Evolutionary conservation across 1,140 invertebrate species (phyloP).

Genomic region (Oryzaephilus surinamensis): DNA sequence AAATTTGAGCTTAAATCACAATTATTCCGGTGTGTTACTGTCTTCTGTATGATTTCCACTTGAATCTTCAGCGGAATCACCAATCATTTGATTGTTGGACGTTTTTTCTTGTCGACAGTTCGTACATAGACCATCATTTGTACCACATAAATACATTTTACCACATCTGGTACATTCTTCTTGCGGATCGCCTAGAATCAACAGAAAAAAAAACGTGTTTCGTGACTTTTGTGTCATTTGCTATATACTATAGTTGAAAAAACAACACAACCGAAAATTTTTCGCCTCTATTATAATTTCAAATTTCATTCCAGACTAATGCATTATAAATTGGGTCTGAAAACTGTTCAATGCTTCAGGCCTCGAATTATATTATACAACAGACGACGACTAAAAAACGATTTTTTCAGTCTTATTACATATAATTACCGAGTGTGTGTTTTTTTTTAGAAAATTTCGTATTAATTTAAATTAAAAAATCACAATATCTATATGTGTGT

Average conservation of each 20-base stretch:
- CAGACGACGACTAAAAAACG: no score
- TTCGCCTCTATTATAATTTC: constrained; percentile 16
- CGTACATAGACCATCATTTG: constrained; percentile 13
- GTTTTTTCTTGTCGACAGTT: constrained; percentile 11
- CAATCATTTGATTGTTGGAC: constrained; percentile 3
- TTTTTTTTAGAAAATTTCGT: no score
- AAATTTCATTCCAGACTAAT: constrained; percentile 13
- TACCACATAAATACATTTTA: constrained; percentile 28
- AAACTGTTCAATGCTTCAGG: constrained; percentile 1
- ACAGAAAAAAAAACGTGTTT: constrained; percentile 11
- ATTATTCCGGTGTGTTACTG: constrained; percentile 12
- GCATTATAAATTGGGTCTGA: constrained; percentile 15
- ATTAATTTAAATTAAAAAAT: neutral
- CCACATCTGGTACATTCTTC: constrained; percentile 38
- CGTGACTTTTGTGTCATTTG: constrained; percentile 3
- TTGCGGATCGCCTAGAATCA: constrained; percentile 35
- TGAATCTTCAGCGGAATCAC: constrained; percentile 21
- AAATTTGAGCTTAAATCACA: no score
- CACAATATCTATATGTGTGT: neutral
- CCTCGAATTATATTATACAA: no score
- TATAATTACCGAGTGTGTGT: no score
- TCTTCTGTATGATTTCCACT: constrained; percentile 24
- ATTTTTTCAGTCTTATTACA: no score
- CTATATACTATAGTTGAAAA: neutral
- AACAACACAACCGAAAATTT: neutral